These are phyloP conservation scores for Mellivora capensis DNA, from an alignment of 2,113 vertebrate species.

Conservation along the genomic window DNA sequence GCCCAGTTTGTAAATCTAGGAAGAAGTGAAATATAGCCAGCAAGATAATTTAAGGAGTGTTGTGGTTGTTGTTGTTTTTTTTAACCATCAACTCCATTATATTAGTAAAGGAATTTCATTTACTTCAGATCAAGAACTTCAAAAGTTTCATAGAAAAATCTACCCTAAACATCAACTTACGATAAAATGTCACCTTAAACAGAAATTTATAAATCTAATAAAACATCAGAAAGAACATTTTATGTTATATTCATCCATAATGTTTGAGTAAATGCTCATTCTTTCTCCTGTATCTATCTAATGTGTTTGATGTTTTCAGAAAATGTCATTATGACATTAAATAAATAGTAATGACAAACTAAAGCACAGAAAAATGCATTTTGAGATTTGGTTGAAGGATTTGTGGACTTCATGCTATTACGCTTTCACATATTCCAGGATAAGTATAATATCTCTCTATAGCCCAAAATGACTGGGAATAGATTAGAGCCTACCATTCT, in stretches of 20 bases:
- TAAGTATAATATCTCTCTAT: constrained; percentile 58
- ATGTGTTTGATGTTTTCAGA: not conserved
- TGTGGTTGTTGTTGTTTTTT: not conserved
- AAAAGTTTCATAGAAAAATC: not conserved
- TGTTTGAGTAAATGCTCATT: not conserved
- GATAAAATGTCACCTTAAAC: not conserved
- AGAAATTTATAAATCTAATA: constrained; percentile 1
- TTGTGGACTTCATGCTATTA: not conserved
- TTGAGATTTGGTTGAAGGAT: not conserved
- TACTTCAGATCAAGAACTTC: not conserved
- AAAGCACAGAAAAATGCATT: constrained; percentile 40
- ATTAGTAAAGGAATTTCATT: constrained; percentile 21
- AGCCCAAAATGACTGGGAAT: constrained; percentile 60
- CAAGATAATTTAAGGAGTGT: not conserved
- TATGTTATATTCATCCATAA: not conserved
- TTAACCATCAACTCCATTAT: not conserved
- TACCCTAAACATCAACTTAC: not conserved
- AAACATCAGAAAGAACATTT: not conserved
- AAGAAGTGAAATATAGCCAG: not conserved
- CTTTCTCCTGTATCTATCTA: not conserved
- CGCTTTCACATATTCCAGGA: constrained; percentile 10
- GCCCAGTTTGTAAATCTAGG: not conserved
- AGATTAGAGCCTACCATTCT: constrained; percentile 52
- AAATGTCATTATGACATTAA: constrained; percentile 22
- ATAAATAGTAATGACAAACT: constrained; percentile 12